phyloP scores from a whole-genome alignment of 2,888 invertebrate species.

The Gymnoscelis rufifasciata region DNA sequence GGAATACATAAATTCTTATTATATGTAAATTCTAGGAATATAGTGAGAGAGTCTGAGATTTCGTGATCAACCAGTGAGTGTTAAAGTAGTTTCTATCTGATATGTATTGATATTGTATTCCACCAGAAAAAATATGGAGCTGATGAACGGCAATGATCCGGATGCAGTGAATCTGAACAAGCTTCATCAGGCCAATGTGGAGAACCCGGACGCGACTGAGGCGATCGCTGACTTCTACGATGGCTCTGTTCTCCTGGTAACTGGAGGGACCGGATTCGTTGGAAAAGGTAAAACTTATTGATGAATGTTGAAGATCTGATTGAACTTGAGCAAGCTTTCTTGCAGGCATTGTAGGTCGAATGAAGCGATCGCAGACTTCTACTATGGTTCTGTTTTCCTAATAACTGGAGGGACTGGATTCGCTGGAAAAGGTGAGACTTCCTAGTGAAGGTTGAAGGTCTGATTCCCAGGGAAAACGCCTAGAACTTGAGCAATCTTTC shows the following conservation, averaged over 20 bases:
- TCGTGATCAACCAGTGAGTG: too few relatives aligned
- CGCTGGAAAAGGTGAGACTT: slow-evolving; percentile 46
- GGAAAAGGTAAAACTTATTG: slow-evolving; percentile 45
- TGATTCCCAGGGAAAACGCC: too few relatives aligned
- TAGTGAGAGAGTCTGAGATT: too few relatives aligned
- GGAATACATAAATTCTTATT: too few relatives aligned
- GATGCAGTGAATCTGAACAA: slow-evolving; percentile 46
- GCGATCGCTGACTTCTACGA: slow-evolving; percentile 74
- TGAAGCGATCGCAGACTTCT: slow-evolving; percentile 70
- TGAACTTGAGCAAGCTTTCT: too few relatives aligned
- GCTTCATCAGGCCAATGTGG: slow-evolving; percentile 28
- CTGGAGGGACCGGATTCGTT: slow-evolving; percentile 56
- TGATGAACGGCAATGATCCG: slow-evolving; percentile 60
- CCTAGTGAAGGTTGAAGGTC: too few relatives aligned
- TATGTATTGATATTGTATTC: too few relatives aligned
- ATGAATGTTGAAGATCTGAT: too few relatives aligned
- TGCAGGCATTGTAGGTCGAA: too few relatives aligned
- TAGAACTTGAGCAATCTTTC: too few relatives aligned
- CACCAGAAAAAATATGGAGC: slow-evolving; percentile 54
- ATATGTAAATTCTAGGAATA: too few relatives aligned
- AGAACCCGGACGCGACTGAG: slow-evolving; percentile 40
- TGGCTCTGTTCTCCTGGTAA: slow-evolving; percentile 73
- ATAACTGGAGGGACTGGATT: slow-evolving; percentile 68
- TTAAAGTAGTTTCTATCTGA: not conserved
- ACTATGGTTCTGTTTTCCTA: slow-evolving; percentile 72